Evolutionary conservation across 2,888 invertebrate genomes (phyloP).

Genomic region (Eledona agricola): DNA sequence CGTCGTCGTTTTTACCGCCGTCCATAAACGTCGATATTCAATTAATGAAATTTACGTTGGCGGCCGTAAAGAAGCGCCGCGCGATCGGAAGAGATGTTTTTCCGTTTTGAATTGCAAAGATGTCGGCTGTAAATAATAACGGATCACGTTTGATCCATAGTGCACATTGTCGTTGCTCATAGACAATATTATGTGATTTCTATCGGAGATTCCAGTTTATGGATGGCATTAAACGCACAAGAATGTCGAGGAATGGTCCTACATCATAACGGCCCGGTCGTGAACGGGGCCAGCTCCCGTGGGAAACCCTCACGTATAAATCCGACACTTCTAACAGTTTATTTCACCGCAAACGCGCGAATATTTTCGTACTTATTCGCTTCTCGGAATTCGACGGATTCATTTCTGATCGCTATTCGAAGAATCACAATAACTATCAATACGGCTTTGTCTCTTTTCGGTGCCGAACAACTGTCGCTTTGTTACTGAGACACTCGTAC

Average conservation of each 20-base stretch:
- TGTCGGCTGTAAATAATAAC: conserved; percentile 37
- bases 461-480: too few relatives aligned
- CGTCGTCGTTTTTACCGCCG: neutral
- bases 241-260: conserved; percentile 25
- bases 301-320: conserved; percentile 12
- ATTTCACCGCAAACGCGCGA: too few relatives aligned
- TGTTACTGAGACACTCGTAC: too few relatives aligned
- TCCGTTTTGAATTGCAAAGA: too few relatives aligned
- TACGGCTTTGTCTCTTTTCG: too few relatives aligned
- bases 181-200: conserved; percentile 42
- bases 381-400: too few relatives aligned
- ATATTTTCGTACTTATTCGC: too few relatives aligned
- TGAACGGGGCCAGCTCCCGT: conserved; percentile 25
- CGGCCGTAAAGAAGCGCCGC: conserved; percentile 7
- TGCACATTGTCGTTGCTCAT: conserved; percentile 39
- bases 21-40: conserved; percentile 24
- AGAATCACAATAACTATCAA: too few relatives aligned
- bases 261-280: conserved; percentile 20
- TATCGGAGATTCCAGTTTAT: conserved; percentile 32
- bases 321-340: conserved; percentile 1
- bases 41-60: conserved; percentile 21
- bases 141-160: conserved; percentile 43
- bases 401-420: too few relatives aligned
- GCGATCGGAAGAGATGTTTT: too few relatives aligned
- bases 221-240: conserved; percentile 32